Base-by-base conservation (phyloP, 2,888 invertebrate species). In the Nephrotoma flavescens region DNA sequence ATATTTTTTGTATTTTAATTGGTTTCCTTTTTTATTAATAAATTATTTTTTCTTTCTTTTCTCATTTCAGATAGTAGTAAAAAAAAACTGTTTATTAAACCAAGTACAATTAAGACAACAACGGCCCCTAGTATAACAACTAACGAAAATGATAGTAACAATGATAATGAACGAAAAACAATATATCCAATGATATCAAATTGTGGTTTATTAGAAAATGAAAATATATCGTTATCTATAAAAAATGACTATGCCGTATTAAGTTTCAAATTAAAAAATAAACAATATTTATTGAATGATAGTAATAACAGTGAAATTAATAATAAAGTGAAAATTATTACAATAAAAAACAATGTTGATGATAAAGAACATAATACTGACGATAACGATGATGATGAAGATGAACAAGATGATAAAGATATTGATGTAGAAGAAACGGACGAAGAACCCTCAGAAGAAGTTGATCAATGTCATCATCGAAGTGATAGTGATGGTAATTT, bases 21-120 rank as follows among this genome's bases (percentile, higher is more conserved):
- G 9, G 6, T 52, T 86, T 47, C 41, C 41, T 41, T 52, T 86
- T 52, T 0, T 86, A 44, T 12, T 85, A 85, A 42, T 44, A 85
- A 85, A 44, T 45, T 11, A 31, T 44, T 85, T 85, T 85, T 44
- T 44, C 31, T 85, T 85, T 85, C 11, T 85, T 85, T 85, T 44
- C 9, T 84, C 84, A 44, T 85, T 85, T 42, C 85, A 85, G 91
- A 92, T 92, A 92, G 92, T 90, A 92, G 92, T 92, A 92, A 92
- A 92, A 90, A 88, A 84, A 31, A 71, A 71, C 71, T 31, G 31
- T 31, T 71, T 31, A 31, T 71, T 71, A 71, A 71, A 71, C 71
- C 71, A 71, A 71, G 31, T 71, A 71, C 71, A 71, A 71, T 31
- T 31, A 71, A 71, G 31, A 9, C 71, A 31, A 71, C 71, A 71